Base-by-base conservation (phyloP, 2,888 invertebrate genomes). In the Sarcophaga caerulescens region DNA sequence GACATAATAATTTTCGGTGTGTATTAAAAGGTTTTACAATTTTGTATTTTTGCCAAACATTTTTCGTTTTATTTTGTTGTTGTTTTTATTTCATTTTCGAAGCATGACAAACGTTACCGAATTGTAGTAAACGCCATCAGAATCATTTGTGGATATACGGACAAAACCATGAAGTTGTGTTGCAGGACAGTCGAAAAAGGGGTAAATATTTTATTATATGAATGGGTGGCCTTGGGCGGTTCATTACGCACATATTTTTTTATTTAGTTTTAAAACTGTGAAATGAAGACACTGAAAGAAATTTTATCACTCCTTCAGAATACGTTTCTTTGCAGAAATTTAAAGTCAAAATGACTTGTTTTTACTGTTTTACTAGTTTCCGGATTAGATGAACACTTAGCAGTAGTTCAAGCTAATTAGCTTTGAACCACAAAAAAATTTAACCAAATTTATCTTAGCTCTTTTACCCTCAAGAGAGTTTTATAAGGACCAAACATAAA, bases 1-100 rank as follows among this genome's bases (percentile, higher is more conserved):
- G 68, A 74, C 66, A 74, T 68, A 17, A 74, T 62, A 81, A 47
- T 73, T 71, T 73, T 25, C 73, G 23, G 47, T 10, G 62, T 62
- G 12, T 62, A 69, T 68, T 68, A 21, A 81, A 75, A 52, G 60
- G 21, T 62, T 79, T 77, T 45, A 14, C 35, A 5, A 14, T 73
- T 52, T 52, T 52, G 17, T 52, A 52, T 52, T 52, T 52, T 52
- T 14, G 17, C 4, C 14, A 52, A 52, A 14, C 12, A 52, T 52
- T 12, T 52, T 52, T 5, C 0, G 52, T 52, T 47, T 47, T n/a
- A n/a, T 47, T 47, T 47, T 14, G 3, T 25, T 25, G 0, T 4
- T 0, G 4, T 25, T 35, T 35, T 71, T 35, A 8, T 70, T 70
- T 47, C 17, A 21, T 44, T 75, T 75, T 52, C 35, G 65, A 35